These are phyloP conservation scores for Gracilinanus agilis DNA, from an alignment of 2,113 vertebrate genomes.

Conservation along the genomic window DNA sequence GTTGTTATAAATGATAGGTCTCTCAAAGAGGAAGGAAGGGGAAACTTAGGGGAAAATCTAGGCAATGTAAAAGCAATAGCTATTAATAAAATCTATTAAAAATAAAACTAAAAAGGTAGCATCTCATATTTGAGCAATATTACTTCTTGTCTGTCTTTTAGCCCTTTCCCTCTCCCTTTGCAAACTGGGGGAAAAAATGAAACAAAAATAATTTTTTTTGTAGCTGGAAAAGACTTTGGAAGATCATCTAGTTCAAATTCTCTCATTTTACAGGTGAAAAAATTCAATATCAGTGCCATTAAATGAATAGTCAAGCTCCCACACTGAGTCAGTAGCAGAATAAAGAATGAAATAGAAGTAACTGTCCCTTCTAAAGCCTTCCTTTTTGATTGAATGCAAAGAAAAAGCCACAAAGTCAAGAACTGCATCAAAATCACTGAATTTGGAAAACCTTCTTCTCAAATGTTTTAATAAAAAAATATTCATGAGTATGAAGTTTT, in stretches of 20 bases:
- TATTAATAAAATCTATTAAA: background rate
- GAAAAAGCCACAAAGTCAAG: background rate
- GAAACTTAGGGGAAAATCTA: background rate
- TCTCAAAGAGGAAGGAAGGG: background rate
- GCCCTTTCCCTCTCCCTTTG: background rate
- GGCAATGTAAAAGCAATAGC: background rate
- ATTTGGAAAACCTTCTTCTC: background rate
- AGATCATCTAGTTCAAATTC: background rate
- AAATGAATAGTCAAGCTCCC: background rate
- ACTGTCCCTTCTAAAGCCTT: background rate
- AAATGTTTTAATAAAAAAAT: slow-evolving; percentile 16
- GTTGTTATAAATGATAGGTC: background rate
- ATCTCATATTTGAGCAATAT: background rate
- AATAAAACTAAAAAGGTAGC: background rate
- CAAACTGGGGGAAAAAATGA: background rate
- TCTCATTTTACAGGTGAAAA: background rate
- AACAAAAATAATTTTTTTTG: background rate
- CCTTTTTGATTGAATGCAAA: background rate
- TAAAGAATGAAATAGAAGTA: background rate
- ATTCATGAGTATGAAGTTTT: slow-evolving; percentile 19
- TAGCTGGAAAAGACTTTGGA: background rate
- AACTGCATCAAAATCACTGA: slow-evolving; percentile 7
- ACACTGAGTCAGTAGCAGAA: background rate
- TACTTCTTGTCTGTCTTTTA: background rate
- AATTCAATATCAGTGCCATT: background rate